Evolutionary conservation across 2,797 vertebrate genomes (phyloP).

Genomic region (Eutrigla gurnardus): DNA sequence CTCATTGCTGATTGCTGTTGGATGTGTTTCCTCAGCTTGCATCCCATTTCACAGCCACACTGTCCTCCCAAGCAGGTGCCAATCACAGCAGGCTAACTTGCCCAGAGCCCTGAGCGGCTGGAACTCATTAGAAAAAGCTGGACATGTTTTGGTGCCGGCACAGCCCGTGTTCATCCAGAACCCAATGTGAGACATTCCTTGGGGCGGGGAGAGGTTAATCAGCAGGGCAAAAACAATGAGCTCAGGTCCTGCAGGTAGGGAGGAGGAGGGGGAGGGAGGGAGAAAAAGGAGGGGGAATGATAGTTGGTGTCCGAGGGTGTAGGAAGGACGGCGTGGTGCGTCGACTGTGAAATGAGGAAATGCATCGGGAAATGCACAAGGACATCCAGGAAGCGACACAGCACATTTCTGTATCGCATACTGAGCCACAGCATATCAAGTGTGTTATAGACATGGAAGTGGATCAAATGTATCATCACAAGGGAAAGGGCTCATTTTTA

Average conservation of each 20-base stretch:
- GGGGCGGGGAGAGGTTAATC: conserved; percentile 77
- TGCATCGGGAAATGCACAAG: conserved; percentile 67
- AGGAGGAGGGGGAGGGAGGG: conserved; percentile 1
- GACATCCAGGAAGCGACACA: conserved; percentile 46
- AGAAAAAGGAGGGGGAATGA: conserved; percentile 35
- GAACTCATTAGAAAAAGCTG: conserved; percentile 78
- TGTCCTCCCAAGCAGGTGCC: conserved; percentile 67
- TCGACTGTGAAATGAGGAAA: conserved; percentile 79
- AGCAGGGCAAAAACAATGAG: conserved; percentile 77
- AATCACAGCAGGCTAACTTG: conserved; percentile 66
- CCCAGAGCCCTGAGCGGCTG: conserved; percentile 66
- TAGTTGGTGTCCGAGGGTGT: conserved; percentile 57
- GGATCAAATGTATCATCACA: conserved; percentile 44
- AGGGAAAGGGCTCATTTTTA: conserved; percentile 4
- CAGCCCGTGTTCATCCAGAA: conserved; percentile 52
- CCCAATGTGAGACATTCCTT: conserved; percentile 77
- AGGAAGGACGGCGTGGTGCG: conserved; percentile 65
- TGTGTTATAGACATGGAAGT: conserved; percentile 3
- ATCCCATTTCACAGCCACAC: conserved; percentile 41
- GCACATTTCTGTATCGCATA: conserved; percentile 38
- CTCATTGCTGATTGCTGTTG: conserved; percentile 22
- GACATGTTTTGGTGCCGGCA: conserved; percentile 66
- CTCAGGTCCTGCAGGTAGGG: conserved; percentile 67
- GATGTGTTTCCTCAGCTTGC: conserved; percentile 30
- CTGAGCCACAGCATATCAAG: conserved; percentile 29